A percentile compares a stretch with the other conserved stretches of the same genome.
These are phyloP conservation scores for Nephrotoma appendiculata DNA, from an alignment of 2,888 invertebrate genomes.

Conservation along the genomic window DNA sequence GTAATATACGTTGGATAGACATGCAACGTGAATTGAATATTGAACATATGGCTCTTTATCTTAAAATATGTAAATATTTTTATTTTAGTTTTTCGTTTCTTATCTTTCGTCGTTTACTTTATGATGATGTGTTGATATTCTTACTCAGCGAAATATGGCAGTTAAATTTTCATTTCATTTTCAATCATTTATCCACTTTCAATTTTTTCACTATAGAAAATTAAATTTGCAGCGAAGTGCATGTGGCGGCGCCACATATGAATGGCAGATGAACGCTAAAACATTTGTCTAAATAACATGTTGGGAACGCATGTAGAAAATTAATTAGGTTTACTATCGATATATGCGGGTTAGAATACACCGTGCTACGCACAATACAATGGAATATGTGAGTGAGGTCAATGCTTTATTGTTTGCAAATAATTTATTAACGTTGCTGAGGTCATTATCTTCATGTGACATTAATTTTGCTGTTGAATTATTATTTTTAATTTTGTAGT, in stretches of 20 bases:
- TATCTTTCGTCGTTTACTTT: neutral
- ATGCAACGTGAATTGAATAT: neutral
- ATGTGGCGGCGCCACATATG: neutral
- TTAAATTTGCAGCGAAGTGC: neutral
- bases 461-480: neutral
- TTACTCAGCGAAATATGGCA: neutral
- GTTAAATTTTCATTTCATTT: neutral
- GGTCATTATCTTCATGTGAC: neutral
- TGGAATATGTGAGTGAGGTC: neutral
- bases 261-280: neutral
- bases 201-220: neutral
- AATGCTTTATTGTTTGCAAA: neutral
- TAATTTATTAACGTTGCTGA: neutral
- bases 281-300: neutral
- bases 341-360: neutral
- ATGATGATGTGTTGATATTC: neutral
- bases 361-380: neutral
- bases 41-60: neutral
- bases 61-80: neutral
- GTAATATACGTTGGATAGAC: too few species aligned
- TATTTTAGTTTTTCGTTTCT: neutral
- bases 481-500: neutral
- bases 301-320: neutral
- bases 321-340: neutral
- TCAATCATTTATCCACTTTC: neutral